Evolutionary conservation across 2,888 invertebrate species (phyloP).

Genomic region (Clunio marinus): DNA sequence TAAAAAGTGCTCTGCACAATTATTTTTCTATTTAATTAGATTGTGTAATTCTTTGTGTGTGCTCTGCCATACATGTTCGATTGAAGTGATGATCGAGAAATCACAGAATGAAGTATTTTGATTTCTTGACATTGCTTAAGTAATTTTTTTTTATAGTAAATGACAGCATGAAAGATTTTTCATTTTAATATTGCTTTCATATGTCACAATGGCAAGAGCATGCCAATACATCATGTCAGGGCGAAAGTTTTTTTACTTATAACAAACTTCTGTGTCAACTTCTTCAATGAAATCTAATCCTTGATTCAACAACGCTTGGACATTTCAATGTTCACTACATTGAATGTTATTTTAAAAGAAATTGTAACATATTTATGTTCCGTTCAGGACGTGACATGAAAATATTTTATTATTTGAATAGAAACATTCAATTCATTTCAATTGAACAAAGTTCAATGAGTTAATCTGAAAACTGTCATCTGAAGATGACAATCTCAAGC

Average conservation of each 20-base stretch:
- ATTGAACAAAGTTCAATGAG: neutral
- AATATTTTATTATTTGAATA: slow-evolving; percentile 10
- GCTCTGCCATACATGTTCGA: no score
- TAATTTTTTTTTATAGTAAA: neutral
- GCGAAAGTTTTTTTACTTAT: no score
- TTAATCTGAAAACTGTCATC: neutral
- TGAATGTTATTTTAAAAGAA: no score
- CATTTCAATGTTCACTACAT: neutral
- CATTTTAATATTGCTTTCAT: neutral
- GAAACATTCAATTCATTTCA: neutral
- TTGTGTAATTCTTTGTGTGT: slow-evolving; percentile 25
- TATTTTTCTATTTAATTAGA: slow-evolving; percentile 19
- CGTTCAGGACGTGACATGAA: neutral
- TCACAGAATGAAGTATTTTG: neutral
- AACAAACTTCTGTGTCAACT: neutral
- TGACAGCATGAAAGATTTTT: neutral
- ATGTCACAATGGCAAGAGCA: neutral
- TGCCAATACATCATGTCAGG: neutral
- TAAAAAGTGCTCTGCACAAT: neutral
- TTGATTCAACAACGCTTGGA: neutral
- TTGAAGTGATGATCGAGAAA: no score
- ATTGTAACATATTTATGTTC: no score
- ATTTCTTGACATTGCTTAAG: neutral
- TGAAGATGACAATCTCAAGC: neutral
- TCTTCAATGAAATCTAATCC: neutral